Conservation (phyloP, 2,888 invertebrate genomes). For the Oxytorus armatus region DNA sequence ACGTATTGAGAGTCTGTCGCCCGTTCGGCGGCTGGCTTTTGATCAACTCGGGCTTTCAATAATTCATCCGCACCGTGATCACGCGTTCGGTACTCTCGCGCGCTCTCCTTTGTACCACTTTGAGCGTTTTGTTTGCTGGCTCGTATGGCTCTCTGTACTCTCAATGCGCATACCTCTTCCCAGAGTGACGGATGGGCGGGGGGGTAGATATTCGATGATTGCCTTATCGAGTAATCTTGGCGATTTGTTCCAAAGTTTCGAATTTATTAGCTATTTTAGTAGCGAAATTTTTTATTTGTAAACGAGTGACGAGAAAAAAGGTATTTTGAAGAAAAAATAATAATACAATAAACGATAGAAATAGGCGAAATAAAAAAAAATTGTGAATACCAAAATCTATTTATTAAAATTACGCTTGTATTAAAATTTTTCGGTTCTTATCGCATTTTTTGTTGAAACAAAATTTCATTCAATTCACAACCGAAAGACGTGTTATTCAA, state of each 20-base stretch:
- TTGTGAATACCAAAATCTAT: too few relatives aligned
- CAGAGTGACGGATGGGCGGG: not conserved
- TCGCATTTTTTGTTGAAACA: too few relatives aligned
- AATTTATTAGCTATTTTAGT: not conserved
- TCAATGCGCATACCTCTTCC: constrained; percentile 32
- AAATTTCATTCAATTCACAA: too few relatives aligned
- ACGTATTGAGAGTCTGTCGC: constrained; percentile 68
- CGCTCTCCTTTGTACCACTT: constrained; percentile 55
- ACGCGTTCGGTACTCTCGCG: constrained; percentile 64
- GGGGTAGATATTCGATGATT: constrained; percentile 40
- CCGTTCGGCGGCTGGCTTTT: constrained; percentile 75
- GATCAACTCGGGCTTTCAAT: constrained; percentile 78
- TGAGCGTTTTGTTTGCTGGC: constrained; percentile 58
- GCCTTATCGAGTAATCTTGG: constrained; percentile 54
- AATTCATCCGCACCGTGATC: constrained; percentile 80
- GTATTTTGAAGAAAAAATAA: too few relatives aligned
- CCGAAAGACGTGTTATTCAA: too few relatives aligned
- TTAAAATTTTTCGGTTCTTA: too few relatives aligned
- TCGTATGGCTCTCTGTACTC: constrained; percentile 47
- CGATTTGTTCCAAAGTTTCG: not conserved
- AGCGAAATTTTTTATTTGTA: not conserved
- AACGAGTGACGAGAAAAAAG: too few relatives aligned
- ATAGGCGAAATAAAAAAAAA: too few relatives aligned
- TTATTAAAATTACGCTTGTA: too few relatives aligned
- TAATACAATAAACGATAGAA: too few relatives aligned